A percentile compares a stretch with the other conserved stretches of the same genome.
phyloP scores from a whole-genome alignment of 2,113 vertebrate species.

The Burhinus bistriatus region DNA sequence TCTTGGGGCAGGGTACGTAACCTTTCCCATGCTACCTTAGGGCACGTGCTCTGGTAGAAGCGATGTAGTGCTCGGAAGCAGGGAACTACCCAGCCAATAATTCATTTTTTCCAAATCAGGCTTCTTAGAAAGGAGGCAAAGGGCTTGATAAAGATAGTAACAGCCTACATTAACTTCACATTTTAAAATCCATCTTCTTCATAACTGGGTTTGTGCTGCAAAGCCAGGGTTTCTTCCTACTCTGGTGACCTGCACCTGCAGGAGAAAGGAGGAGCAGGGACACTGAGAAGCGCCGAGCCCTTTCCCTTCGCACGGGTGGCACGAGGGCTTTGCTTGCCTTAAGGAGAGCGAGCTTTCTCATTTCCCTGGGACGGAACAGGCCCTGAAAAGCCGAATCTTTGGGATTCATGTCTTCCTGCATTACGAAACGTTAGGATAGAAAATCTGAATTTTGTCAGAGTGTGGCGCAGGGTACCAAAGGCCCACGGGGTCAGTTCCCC shows the following conservation, averaged over 20 bases:
- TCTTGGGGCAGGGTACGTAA: not conserved
- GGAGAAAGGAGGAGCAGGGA: not conserved
- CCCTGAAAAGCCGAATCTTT: not conserved
- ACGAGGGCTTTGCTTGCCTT: rapidly evolving
- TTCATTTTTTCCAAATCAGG: not conserved
- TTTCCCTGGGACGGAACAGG: not conserved
- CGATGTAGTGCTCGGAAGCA: not conserved
- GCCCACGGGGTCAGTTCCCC: not conserved
- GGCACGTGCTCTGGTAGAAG: rapidly evolving
- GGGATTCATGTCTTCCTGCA: not conserved
- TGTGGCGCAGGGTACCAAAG: rapidly evolving
- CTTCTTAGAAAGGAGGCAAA: not conserved
- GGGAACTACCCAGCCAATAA: not conserved
- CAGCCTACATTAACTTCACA: not conserved
- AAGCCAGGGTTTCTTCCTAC: not conserved
- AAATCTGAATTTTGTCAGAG: not conserved
- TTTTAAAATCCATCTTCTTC: not conserved
- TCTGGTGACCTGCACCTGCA: not conserved
- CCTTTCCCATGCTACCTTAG: not conserved
- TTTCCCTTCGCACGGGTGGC: not conserved
- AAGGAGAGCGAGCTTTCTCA: not conserved
- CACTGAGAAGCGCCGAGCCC: rapidly evolving
- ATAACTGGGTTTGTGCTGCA: not conserved
- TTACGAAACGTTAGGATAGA: not conserved
- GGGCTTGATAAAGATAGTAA: not conserved